These are phyloP conservation scores for Melierax canorus DNA, from an alignment of 2,113 vertebrate species.

Conservation along the genomic window DNA sequence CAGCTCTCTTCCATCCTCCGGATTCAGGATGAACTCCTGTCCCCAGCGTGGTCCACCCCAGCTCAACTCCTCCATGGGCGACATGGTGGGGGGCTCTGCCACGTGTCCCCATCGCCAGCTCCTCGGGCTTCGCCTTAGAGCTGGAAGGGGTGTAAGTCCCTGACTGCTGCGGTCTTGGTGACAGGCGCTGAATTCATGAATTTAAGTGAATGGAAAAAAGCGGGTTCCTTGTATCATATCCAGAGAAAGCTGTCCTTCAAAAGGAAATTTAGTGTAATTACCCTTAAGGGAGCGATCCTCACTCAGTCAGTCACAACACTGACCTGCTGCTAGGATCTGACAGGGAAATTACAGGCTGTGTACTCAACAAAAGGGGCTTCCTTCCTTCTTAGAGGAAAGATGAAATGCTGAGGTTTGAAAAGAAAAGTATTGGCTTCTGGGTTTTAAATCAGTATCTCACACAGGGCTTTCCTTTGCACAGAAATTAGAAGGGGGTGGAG, in stretches of 20 bases:
- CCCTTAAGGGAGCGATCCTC: constrained; percentile 77
- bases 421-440: constrained; percentile 61
- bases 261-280: constrained; percentile 81
- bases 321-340: constrained; percentile 78
- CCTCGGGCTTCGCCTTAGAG: background rate
- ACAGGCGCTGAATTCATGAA: constrained; percentile 64
- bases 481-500: background rate
- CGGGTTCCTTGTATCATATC: constrained; percentile 70
- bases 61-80: accelerated
- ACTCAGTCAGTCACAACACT: constrained; percentile 84
- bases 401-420: constrained; percentile 46
- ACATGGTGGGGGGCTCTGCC: background rate
- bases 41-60: background rate
- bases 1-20: background rate
- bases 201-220: constrained; percentile 66
- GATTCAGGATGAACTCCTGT: accelerated
- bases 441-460: constrained; percentile 9
- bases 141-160: background rate
- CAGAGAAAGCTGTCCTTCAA: constrained; percentile 80
- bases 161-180: background rate
- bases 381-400: constrained; percentile 53
- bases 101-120: background rate
- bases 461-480: background rate
- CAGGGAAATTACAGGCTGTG: constrained; percentile 80
- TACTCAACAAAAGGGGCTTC: constrained; percentile 73